Evolutionary conservation across 2,888 invertebrate genomes (phyloP).

Genomic region (Galerucella nymphaeae): DNA sequence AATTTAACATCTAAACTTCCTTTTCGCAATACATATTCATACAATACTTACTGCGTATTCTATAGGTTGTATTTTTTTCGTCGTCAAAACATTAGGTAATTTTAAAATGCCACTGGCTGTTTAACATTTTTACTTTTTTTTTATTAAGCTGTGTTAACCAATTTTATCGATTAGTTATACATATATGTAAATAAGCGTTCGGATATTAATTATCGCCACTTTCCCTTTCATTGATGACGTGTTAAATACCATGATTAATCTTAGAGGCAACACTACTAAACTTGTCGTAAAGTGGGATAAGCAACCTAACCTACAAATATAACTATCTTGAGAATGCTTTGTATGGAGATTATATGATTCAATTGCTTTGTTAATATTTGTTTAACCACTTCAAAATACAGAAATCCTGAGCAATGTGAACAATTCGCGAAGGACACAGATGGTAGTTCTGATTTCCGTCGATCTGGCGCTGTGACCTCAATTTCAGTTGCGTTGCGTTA

Average conservation of each 20-base stretch:
- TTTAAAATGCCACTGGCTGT: slow-evolving; percentile 21
- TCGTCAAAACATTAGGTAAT: slow-evolving; percentile 31
- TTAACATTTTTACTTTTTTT: not conserved
- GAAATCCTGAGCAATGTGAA: no score
- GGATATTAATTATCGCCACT: slow-evolving; percentile 14
- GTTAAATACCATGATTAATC: not conserved
- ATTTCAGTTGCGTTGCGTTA: no score
- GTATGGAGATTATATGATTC: no score
- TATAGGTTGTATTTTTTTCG: slow-evolving; percentile 23
- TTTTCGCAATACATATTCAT: slow-evolving; percentile 36
- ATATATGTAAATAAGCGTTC: slow-evolving; percentile 19
- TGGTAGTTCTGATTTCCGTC: no score
- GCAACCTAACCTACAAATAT: no score
- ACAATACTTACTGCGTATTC: slow-evolving; percentile 30
- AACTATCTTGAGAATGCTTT: no score
- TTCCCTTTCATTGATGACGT: not conserved
- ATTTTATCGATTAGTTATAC: slow-evolving; percentile 18
- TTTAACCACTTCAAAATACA: no score
- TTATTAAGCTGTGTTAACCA: not conserved
- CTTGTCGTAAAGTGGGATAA: no score
- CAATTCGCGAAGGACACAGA: no score
- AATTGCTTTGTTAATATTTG: no score
- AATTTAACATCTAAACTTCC: slow-evolving; percentile 49
- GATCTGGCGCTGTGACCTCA: no score
- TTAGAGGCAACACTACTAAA: not conserved